phyloP scores from a whole-genome alignment of 2,797 vertebrate genomes.

The Todus mexicanus region DNA sequence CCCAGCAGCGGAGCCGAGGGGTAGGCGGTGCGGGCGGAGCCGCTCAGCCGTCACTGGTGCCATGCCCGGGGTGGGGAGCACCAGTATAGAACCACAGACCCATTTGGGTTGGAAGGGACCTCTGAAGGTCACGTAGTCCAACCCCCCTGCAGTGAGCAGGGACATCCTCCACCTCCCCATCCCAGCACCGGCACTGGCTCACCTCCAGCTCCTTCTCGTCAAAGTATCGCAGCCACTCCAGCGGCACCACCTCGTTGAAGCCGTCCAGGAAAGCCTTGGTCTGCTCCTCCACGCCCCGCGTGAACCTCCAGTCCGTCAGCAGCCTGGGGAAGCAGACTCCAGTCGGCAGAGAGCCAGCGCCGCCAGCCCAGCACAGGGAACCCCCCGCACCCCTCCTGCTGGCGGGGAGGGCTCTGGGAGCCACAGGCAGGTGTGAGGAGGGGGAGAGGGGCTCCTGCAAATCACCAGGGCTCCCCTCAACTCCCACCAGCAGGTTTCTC shows the following conservation, averaged over 20 bases:
- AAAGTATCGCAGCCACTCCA: conserved; percentile 97
- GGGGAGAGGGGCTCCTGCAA: neutral
- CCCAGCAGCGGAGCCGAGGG: fast-evolving
- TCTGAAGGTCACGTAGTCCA: too few relatives aligned
- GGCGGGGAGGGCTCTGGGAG: fast-evolving
- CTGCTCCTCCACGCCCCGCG: conserved; percentile 93
- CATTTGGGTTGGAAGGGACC: too few relatives aligned
- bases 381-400: neutral
- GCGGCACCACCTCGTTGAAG: conserved; percentile 94
- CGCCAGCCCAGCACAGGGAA: fast-evolving
- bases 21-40: neutral
- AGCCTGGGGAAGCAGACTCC: conserved; percentile 72
- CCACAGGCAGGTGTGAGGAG: fast-evolving
- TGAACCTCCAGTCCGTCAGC: conserved; percentile 96
- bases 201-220: conserved; percentile 98
- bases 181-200: neutral
- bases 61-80: neutral
- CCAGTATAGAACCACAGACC: too few relatives aligned
- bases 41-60: fast-evolving
- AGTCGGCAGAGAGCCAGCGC: neutral
- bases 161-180: fast-evolving
- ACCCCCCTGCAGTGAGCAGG: too few relatives aligned
- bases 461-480: neutral
- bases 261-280: conserved; percentile 96
- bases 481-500: neutral